Conservation (phyloP, 2,113 vertebrate genomes). For the Rutilus rutilus region DNA sequence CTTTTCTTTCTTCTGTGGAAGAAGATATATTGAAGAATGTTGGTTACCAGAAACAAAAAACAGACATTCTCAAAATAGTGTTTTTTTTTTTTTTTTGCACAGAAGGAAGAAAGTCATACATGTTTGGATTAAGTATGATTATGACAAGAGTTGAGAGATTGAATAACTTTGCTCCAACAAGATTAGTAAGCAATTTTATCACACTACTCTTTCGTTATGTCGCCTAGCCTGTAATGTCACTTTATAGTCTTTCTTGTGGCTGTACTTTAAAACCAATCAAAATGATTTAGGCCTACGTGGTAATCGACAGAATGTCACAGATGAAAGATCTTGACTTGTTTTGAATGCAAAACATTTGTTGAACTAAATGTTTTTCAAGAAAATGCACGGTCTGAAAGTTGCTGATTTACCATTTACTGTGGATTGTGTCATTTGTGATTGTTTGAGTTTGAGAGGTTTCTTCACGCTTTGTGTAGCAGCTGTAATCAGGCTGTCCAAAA, state of each 20-base stretch:
- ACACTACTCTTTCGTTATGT: not conserved
- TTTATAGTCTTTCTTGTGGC: not conserved
- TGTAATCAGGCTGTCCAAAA: slow-evolving; percentile 41
- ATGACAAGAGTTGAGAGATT: not conserved
- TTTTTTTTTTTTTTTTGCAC: too few species aligned
- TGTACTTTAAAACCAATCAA: not conserved
- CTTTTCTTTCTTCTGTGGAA: not conserved
- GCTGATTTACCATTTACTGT: not conserved
- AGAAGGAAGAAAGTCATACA: too few species aligned
- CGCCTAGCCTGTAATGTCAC: not conserved
- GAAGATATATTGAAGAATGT: not conserved
- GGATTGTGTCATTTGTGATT: slow-evolving; percentile 4
- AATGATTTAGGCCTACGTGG: not conserved
- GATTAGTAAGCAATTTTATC: not conserved
- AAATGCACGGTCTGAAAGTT: not conserved
- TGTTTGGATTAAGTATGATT: too few species aligned
- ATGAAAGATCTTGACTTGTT: not conserved
- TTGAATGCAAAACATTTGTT: not conserved
- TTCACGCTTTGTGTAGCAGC: slow-evolving; percentile 10
- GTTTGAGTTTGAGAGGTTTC: not conserved
- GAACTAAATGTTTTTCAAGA: not conserved
- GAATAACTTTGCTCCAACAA: not conserved
- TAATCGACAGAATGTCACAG: not conserved
- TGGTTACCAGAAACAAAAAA: not conserved
- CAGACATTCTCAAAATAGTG: too few species aligned